Evolutionary conservation across 2,113 vertebrate genomes (phyloP), one percentile per base, ranked within the genome.

Genomic region (Bettongia penicillata): DNA sequence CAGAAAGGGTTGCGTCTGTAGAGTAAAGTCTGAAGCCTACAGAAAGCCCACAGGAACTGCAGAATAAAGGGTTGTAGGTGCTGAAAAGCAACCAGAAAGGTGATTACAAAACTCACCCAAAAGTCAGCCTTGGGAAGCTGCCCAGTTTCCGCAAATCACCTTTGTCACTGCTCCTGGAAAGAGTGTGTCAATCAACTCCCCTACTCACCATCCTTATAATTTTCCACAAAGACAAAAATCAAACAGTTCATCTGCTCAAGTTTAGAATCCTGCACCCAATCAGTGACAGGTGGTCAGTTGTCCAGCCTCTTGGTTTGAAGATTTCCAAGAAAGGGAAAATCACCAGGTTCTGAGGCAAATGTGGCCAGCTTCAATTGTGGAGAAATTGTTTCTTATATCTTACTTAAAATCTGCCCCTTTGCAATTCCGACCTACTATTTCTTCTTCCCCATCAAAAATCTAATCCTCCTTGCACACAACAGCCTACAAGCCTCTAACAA

Each of bases 11-110:
- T 7, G 97, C 93, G n/a, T 98, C 96, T 2, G 99, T 96, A 0
- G 99, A 99, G 51, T 99, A 97, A 37, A 99, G 98, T 31, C 98
- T 97, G 92, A 98, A 98, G 28, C 99, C 99, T 95, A 99, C 94
- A 0, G 47, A 3, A 7, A 51, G 93, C 37, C 91, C 84, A 96
- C 99, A 99, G 0, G 96, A 98, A 3, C n/a, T 92, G 93, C 99
- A 99, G 90, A 94, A 95, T 47, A 99, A 98, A 22, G 91, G 57
- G 37, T 98, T 98, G 97, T 99, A 99, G 47, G 99, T 98, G 94
- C 99, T 99, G 94, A 16, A 68, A 68, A 68, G 31, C 28, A 68
- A 68, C 31, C 31, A 68, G 12, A 37, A 25, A 77, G 89, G 94
- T 94, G 55, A 93, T 68, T 37, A 48, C 0, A 28, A 92, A 94